Conservation (phyloP, 2,888 invertebrate species). For the Macropis europaea region DNA sequence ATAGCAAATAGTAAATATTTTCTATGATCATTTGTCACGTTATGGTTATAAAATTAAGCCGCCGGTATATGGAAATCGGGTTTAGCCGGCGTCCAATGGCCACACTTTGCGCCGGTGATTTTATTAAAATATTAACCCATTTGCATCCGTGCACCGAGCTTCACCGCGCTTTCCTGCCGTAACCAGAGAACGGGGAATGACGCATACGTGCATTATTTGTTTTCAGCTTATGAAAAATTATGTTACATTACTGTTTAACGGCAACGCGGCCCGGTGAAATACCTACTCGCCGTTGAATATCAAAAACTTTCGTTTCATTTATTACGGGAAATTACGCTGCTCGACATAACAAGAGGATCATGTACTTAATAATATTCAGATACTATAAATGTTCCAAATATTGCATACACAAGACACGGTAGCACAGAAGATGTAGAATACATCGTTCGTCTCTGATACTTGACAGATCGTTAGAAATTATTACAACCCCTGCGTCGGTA, state of each 20-base stretch:
- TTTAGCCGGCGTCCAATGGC: constrained; percentile 27
- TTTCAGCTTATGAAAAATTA: constrained; percentile 30
- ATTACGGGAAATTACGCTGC: too few relatives aligned
- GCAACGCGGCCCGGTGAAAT: background rate
- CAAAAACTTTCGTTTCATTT: constrained; percentile 9
- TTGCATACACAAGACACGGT: too few relatives aligned
- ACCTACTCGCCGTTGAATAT: background rate
- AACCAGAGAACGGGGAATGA: constrained; percentile 18
- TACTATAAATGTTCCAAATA: too few relatives aligned
- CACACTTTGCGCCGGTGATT: constrained; percentile 22
- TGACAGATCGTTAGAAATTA: too few relatives aligned
- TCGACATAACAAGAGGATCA: too few relatives aligned
- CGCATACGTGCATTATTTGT: constrained; percentile 22
- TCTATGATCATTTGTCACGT: constrained; percentile 27
- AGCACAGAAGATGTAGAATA: too few relatives aligned
- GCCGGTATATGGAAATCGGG: constrained; percentile 33
- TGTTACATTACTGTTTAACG: background rate
- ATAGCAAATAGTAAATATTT: constrained; percentile 37
- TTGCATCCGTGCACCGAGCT: constrained; percentile 22
- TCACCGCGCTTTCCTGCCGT: background rate
- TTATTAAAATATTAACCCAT: constrained; percentile 47
- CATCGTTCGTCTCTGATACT: too few relatives aligned
- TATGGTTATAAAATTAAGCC: constrained; percentile 41
- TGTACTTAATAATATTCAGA: too few relatives aligned
- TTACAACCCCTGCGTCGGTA: too few relatives aligned